Evolutionary conservation across 2,797 vertebrate species (phyloP).

Genomic region (Falco novaeseelandiae): DNA sequence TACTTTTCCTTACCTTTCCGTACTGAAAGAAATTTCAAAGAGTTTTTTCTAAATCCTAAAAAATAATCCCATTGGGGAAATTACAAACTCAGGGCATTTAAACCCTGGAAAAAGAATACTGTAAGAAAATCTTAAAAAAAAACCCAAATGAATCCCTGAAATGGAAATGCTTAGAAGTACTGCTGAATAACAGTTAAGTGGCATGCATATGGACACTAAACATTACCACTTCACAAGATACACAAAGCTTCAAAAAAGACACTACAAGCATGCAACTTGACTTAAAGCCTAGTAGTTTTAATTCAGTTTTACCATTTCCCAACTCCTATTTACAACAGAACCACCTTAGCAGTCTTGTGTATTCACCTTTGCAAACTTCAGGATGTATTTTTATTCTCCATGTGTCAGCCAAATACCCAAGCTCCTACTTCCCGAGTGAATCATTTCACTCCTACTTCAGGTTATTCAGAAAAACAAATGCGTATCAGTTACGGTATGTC

Average conservation of each 20-base stretch:
- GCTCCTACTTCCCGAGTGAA: background rate
- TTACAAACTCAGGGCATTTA: background rate
- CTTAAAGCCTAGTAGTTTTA: background rate
- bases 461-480: constrained; percentile 21
- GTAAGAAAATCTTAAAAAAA: background rate
- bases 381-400: background rate
- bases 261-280: background rate
- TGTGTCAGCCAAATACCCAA: background rate
- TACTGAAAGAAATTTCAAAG: background rate
- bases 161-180: background rate
- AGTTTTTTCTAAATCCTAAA: background rate
- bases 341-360: background rate
- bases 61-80: background rate
- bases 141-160: background rate
- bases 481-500: background rate
- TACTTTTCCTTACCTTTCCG: background rate
- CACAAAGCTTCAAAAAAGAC: background rate
- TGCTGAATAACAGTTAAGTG: background rate
- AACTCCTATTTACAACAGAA: background rate
- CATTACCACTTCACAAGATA: background rate
- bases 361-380: background rate
- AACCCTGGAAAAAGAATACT: background rate
- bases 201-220: background rate
- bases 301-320: background rate
- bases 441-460: constrained; percentile 9